Evolutionary conservation across 2,113 vertebrate genomes (phyloP).

Genomic region (Mesocricetus auratus): DNA sequence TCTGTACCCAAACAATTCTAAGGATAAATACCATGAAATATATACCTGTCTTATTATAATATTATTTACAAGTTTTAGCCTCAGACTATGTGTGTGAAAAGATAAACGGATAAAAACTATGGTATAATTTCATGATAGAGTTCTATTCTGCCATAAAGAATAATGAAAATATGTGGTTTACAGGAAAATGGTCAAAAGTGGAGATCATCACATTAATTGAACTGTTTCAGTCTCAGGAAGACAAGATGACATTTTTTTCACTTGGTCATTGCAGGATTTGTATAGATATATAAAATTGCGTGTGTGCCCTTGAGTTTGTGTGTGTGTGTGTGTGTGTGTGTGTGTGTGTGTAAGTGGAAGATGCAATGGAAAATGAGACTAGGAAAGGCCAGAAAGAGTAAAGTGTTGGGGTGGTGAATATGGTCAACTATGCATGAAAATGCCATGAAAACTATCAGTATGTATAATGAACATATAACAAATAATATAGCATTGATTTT

Average conservation of each 20-base stretch:
- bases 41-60: not conserved
- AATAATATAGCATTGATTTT: not conserved
- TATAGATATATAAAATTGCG: not conserved
- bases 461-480: not conserved
- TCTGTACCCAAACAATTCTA: not conserved
- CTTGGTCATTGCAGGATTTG: not conserved
- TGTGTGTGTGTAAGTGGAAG: not conserved
- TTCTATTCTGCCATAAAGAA: not conserved
- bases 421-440: not conserved
- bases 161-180: not conserved
- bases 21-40: not conserved
- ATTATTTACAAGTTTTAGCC: not conserved
- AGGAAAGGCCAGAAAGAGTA: not conserved
- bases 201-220: not conserved
- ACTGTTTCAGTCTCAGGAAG: not conserved
- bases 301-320: not conserved
- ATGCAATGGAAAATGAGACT: not conserved
- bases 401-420: not conserved
- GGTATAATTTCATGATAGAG: not conserved
- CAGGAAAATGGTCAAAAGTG: not conserved
- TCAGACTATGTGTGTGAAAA: not conserved
- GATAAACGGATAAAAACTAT: not conserved
- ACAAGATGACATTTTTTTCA: not conserved
- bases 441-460: not conserved
- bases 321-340: not conserved